phyloP scores from a whole-genome alignment of 2,113 vertebrate genomes.

The Glaucomys volans region DNA sequence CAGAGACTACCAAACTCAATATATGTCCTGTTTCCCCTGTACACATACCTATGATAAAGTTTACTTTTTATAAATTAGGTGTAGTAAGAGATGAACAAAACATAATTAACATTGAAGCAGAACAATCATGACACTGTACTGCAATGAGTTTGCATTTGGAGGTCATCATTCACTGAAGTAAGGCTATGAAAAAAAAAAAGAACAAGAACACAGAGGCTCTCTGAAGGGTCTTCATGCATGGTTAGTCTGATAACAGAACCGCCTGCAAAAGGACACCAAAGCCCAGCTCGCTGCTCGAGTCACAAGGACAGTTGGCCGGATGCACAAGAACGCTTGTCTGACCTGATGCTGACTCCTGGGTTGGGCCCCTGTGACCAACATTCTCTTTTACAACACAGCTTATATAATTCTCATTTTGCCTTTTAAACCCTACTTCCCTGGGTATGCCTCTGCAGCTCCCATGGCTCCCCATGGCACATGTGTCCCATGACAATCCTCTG shows the following conservation, averaged over 20 bases:
- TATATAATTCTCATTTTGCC: not conserved
- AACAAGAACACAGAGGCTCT: not conserved
- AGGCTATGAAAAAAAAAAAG: too few relatives aligned
- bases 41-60: not conserved
- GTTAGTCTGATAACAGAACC: too few relatives aligned
- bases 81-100: not conserved
- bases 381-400: not conserved
- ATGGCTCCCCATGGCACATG: not conserved
- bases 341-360: not conserved
- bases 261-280: not conserved
- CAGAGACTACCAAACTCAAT: not conserved
- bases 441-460: not conserved
- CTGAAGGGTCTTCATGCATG: not conserved
- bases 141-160: not conserved
- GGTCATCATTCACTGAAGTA: not conserved
- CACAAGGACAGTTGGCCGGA: not conserved
- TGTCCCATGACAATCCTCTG: not conserved
- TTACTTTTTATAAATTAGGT: not conserved
- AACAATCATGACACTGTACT: not conserved
- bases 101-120: not conserved
- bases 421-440: not conserved
- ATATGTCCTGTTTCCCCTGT: too few relatives aligned
- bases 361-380: not conserved
- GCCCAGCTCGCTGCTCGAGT: not conserved
- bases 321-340: too few relatives aligned